A percentile compares a stretch with the other conserved stretches of the same genome.
Conservation (phyloP, 2,888 invertebrate genomes). For the Ophioninae sp. region DNA sequence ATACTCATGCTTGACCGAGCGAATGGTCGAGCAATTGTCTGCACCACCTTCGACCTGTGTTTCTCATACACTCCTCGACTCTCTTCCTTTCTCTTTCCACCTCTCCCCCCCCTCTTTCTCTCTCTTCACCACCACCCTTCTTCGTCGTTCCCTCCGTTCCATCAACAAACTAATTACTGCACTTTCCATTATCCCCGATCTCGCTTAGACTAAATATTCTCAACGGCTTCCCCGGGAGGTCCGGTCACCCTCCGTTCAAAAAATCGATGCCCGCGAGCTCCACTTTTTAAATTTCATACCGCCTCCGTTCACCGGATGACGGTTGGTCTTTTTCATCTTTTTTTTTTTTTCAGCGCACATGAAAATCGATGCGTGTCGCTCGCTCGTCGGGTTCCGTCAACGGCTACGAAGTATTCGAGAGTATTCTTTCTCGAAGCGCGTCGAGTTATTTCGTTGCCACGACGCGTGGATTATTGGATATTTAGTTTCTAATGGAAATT, state of each 20-base stretch:
- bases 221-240: constrained; percentile 40
- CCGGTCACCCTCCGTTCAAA: constrained; percentile 47
- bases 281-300: constrained; percentile 24
- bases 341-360: constrained; percentile 30
- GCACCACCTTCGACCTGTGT: constrained; percentile 54
- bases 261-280: constrained; percentile 39
- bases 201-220: constrained; percentile 48
- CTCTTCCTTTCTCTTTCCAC: constrained; percentile 13
- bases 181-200: constrained; percentile 53
- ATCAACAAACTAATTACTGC: constrained; percentile 60
- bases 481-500: neutral
- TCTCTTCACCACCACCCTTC: constrained; percentile 31
- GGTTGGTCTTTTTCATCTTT: too few species aligned
- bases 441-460: too few species aligned
- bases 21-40: constrained; percentile 52
- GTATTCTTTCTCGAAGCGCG: too few species aligned
- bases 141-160: constrained; percentile 43
- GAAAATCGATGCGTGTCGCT: constrained; percentile 1
- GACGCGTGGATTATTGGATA: neutral
- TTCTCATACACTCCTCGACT: constrained; percentile 42
- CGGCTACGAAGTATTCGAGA: too few species aligned
- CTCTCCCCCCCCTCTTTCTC: constrained; percentile 48
- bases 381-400: neutral
- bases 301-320: neutral
- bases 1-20: constrained; percentile 62